These are phyloP conservation scores for Otolemur garnettii DNA, from an alignment of 2,113 vertebrate species.

Conservation along the genomic window DNA sequence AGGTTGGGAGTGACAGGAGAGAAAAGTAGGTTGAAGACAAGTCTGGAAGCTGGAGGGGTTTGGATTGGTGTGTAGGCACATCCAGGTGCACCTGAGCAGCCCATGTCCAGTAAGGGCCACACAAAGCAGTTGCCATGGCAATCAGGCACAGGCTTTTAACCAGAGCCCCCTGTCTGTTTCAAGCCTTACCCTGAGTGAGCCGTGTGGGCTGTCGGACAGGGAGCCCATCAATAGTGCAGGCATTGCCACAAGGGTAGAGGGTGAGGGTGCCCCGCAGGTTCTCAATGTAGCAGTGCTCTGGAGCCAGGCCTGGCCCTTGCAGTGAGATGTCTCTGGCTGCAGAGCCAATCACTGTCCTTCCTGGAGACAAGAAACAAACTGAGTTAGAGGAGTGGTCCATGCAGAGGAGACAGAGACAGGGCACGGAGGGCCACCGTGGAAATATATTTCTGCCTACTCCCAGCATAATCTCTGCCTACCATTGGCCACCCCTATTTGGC, in stretches of 20 bases:
- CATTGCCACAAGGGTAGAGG: constrained; percentile 94
- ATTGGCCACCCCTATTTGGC: not conserved
- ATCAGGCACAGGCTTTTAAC: not conserved
- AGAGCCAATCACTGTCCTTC: constrained; percentile 93
- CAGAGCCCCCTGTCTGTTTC: not conserved
- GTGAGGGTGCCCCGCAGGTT: constrained; percentile 92
- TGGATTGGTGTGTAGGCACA: not conserved
- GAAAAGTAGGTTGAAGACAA: not conserved
- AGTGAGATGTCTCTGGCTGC: constrained; percentile 92
- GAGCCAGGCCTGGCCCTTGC: constrained; percentile 91
- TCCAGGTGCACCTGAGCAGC: not conserved
- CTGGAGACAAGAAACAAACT: constrained; percentile 83
- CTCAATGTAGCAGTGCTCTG: constrained; percentile 96
- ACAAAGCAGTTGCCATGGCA: constrained; percentile 34
- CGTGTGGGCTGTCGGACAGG: constrained; percentile 89
- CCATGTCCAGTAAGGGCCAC: not conserved
- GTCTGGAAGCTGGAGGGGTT: not conserved
- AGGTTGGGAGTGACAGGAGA: not conserved
- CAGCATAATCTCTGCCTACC: not conserved
- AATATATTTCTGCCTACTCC: not conserved
- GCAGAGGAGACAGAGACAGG: not conserved
- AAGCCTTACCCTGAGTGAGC: constrained; percentile 93
- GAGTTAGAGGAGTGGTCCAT: not conserved
- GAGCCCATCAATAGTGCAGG: constrained; percentile 92
- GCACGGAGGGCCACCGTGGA: not conserved